A percentile compares a stretch with the other conserved stretches of the same genome.
Conservation (phyloP, 1,140 invertebrate genomes). For the Gonioctena quinquepunctata region DNA sequence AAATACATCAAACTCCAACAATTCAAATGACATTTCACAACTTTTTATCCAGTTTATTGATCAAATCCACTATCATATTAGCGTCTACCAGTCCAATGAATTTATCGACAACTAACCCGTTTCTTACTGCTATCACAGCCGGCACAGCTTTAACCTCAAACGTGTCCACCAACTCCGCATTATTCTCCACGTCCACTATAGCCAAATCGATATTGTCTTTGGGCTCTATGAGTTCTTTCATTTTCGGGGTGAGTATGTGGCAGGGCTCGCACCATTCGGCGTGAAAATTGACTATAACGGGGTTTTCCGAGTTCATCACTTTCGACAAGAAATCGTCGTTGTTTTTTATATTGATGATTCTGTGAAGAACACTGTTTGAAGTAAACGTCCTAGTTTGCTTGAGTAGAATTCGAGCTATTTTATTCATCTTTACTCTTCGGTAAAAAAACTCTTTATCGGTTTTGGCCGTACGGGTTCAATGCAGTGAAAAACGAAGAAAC, state of each 20-base stretch:
- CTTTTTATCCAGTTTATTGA: conserved; percentile 70
- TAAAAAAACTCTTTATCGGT: conserved; percentile 39
- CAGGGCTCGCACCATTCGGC: conserved; percentile 96
- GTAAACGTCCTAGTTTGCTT: conserved; percentile 26
- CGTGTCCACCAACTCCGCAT: conserved; percentile 80
- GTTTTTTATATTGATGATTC: conserved; percentile 61
- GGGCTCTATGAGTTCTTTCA: conserved; percentile 79
- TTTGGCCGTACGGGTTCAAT: conserved; percentile 57
- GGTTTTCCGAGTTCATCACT: conserved; percentile 79
- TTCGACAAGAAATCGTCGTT: conserved; percentile 66
- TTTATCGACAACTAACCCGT: conserved; percentile 88
- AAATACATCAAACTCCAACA: conserved; percentile 1
- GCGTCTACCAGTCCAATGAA: conserved; percentile 90
- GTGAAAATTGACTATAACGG: conserved; percentile 86
- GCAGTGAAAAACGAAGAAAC: conserved; percentile 60
- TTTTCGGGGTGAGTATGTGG: conserved; percentile 88
- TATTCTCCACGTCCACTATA: conserved; percentile 89
- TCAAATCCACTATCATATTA: conserved; percentile 80
- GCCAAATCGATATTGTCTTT: conserved; percentile 83
- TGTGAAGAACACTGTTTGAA: conserved; percentile 49
- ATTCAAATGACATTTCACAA: conserved; percentile 3
- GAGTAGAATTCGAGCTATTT: conserved; percentile 6
- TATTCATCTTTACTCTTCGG: conserved; percentile 28
- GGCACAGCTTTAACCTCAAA: conserved; percentile 90
- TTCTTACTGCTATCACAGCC: conserved; percentile 84